phyloP scores from a whole-genome alignment of 2,113 vertebrate species.

The Dromas ardeola region DNA sequence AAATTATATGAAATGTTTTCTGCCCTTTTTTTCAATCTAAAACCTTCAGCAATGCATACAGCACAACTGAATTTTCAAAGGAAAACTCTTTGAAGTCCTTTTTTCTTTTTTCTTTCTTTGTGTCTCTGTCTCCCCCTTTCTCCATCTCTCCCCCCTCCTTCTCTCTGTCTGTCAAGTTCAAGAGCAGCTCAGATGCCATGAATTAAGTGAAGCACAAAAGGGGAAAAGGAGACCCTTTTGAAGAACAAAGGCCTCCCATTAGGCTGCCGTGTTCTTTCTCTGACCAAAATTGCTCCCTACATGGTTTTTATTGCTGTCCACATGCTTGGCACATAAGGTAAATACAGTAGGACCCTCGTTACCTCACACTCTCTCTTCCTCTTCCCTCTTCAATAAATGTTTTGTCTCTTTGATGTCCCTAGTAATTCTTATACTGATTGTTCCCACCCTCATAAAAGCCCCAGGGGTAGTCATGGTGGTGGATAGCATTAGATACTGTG shows the following conservation, averaged over 20 bases:
- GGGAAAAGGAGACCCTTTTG: slow-evolving; percentile 81
- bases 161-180: slow-evolving; percentile 82
- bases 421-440: slow-evolving; percentile 74
- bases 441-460: slow-evolving; percentile 65
- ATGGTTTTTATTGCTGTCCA: slow-evolving; percentile 75
- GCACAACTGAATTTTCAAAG: slow-evolving; percentile 71
- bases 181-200: slow-evolving; percentile 83
- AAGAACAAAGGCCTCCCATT: slow-evolving; percentile 83
- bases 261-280: slow-evolving; percentile 80
- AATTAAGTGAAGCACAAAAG: slow-evolving; percentile 84
- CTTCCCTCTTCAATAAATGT: slow-evolving; percentile 66
- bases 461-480: slow-evolving; percentile 65
- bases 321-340: slow-evolving; percentile 78
- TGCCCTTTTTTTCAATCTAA: slow-evolving; percentile 54
- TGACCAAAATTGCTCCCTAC: slow-evolving; percentile 77
- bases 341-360: slow-evolving; percentile 77
- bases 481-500: slow-evolving; percentile 53
- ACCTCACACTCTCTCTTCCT: slow-evolving; percentile 66
- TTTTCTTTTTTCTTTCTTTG: slow-evolving; percentile 68
- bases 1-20: slow-evolving; percentile 61
- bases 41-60: slow-evolving; percentile 67
- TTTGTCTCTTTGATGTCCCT: slow-evolving; percentile 71
- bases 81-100: slow-evolving; percentile 72
- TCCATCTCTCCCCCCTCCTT: slow-evolving; percentile 56
- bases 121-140: slow-evolving; percentile 65